phyloP scores from a whole-genome alignment of 2,888 invertebrate genomes.

The Spodoptera exigua region DNA sequence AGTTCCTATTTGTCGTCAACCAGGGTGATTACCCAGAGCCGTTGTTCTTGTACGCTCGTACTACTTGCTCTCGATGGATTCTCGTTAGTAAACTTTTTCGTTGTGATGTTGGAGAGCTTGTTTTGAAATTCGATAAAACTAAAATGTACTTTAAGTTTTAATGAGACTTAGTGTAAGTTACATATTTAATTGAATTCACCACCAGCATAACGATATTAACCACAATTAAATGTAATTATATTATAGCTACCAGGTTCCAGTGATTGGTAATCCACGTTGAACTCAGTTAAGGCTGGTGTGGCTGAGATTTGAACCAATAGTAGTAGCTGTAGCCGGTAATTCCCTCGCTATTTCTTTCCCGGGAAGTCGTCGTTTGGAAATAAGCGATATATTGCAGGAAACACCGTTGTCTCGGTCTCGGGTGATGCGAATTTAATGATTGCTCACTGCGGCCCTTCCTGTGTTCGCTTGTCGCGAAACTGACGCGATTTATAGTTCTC shows the following conservation, averaged over 20 bases:
- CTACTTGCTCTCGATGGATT: slow-evolving; percentile 48
- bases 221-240: no score
- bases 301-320: slow-evolving; percentile 24
- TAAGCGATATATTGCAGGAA: slow-evolving; percentile 63
- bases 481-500: slow-evolving; percentile 47
- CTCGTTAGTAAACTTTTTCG: slow-evolving; percentile 3
- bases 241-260: no score
- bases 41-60: slow-evolving; percentile 54
- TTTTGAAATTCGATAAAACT: no score
- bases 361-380: slow-evolving; percentile 55
- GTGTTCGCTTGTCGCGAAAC: slow-evolving; percentile 40
- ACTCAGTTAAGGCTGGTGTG: neutral
- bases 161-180: neutral
- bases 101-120: no score
- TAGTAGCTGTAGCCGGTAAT: slow-evolving; percentile 56
- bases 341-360: slow-evolving; percentile 65
- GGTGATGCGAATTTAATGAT: slow-evolving; percentile 77
- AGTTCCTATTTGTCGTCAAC: slow-evolving; percentile 77
- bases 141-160: neutral
- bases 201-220: no score
- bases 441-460: slow-evolving; percentile 52
- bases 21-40: slow-evolving; percentile 68
- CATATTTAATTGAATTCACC: no score
- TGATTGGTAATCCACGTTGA: neutral
- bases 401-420: slow-evolving; percentile 52